A percentile compares a stretch with the other conserved stretches of the same genome.
Evolutionary conservation across 64 coral and sea anemone species (phyloP).

Genomic region (Hydrozoanthus tunicans): DNA sequence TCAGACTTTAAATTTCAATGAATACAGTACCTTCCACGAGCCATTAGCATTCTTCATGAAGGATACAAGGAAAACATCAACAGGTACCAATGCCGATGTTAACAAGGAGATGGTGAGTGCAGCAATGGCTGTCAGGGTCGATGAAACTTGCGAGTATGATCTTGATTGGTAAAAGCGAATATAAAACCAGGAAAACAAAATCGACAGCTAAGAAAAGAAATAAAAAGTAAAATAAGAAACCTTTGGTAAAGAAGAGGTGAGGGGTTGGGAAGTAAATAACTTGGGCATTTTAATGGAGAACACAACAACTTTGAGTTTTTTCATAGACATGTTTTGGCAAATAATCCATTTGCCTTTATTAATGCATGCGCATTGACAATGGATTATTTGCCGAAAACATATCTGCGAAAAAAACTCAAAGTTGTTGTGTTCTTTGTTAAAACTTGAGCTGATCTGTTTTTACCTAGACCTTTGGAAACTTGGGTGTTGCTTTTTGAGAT

Average conservation of each 20-base stretch:
- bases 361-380: no score
- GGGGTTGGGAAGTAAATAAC: neutral
- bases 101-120: constrained; percentile 78
- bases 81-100: constrained; percentile 91
- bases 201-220: constrained; percentile 62
- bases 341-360: no score
- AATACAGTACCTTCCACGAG: constrained; percentile 78
- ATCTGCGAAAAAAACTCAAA: no score
- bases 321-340: no score
- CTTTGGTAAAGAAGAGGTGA: neutral
- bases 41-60: constrained; percentile 96
- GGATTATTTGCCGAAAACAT: no score
- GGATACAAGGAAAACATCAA: constrained; percentile 95
- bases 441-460: no score
- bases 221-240: neutral
- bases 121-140: constrained; percentile 82
- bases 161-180: constrained; percentile 97
- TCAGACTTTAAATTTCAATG: no score
- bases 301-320: no score
- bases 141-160: constrained; percentile 83
- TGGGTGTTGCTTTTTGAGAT: no score
- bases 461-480: no score
- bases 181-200: constrained; percentile 98
- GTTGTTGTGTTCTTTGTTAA: no score
- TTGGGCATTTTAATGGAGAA: neutral